phyloP scores from a whole-genome alignment of 2,888 invertebrate genomes.

The Apocheima hispidaria region DNA sequence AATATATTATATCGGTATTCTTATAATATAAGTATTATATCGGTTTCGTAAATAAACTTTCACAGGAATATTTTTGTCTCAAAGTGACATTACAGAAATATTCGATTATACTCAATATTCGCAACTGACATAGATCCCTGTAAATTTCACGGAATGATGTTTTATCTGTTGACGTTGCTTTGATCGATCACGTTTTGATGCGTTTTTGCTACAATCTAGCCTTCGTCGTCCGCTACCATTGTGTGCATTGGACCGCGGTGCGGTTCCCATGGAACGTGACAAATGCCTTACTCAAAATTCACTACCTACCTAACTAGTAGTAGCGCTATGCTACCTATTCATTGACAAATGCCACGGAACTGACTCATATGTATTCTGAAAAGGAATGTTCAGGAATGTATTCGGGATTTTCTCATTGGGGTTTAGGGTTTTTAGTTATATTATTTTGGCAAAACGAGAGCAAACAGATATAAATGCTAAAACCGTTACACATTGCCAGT shows the following conservation, averaged over 20 bases:
- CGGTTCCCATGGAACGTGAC: constrained; percentile 56
- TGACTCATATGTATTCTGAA: no score
- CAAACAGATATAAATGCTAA: background rate
- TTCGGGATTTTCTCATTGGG: background rate
- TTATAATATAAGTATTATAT: no score
- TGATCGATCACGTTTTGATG: constrained; percentile 26
- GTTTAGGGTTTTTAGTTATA: background rate
- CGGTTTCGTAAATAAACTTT: background rate
- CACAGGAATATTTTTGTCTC: background rate
- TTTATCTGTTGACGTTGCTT: constrained; percentile 2
- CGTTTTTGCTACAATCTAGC: constrained; percentile 42
- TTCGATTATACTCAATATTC: background rate
- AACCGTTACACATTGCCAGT: background rate
- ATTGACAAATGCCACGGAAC: constrained; percentile 6
- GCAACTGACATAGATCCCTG: constrained; percentile 2
- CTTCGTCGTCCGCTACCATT: constrained; percentile 45
- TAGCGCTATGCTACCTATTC: constrained; percentile 1
- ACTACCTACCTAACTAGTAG: constrained; percentile 9
- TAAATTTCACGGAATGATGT: constrained; percentile 1
- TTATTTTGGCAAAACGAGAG: background rate
- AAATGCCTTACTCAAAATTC: constrained; percentile 28
- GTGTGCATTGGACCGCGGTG: constrained; percentile 54
- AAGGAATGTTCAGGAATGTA: background rate
- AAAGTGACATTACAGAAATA: background rate
- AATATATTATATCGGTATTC: no score